Percentiles rank a stretch among this genome's conserved stretches.
Evolutionary conservation across 2,797 vertebrate species (phyloP).

Genomic region (Periparus ater): DNA sequence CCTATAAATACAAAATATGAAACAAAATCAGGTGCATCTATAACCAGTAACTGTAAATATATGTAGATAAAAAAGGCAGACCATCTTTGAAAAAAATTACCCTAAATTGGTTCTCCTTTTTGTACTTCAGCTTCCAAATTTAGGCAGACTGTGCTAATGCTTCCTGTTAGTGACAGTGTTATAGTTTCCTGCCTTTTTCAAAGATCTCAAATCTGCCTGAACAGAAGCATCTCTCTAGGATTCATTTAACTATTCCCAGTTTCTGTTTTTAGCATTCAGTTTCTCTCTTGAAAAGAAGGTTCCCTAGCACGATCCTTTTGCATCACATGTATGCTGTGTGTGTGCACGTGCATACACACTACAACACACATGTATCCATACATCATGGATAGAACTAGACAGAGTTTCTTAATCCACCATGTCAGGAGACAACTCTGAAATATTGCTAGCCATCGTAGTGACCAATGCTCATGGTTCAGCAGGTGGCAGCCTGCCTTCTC

Average conservation of each 20-base stretch:
- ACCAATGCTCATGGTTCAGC: background rate
- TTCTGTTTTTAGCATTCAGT: background rate
- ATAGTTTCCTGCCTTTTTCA: background rate
- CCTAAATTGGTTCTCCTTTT: background rate
- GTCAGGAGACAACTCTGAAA: background rate
- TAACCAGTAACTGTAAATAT: background rate
- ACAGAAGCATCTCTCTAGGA: background rate
- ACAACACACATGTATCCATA: background rate
- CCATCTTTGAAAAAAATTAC: background rate
- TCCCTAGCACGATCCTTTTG: background rate
- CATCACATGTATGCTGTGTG: background rate
- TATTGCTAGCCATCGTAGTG: background rate
- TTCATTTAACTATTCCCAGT: background rate
- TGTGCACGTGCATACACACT: background rate
- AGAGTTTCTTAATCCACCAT: background rate
- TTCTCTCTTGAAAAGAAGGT: background rate
- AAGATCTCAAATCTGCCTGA: background rate
- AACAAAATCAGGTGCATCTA: background rate
- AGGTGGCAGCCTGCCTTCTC: background rate
- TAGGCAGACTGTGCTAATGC: background rate
- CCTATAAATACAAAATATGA: slow-evolving; percentile 75
- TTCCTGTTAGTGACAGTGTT: background rate
- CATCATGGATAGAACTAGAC: background rate
- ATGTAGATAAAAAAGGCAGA: background rate
- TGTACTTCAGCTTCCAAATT: background rate